Evolutionary conservation across 2,888 invertebrate species (phyloP), one percentile per base, ranked within the genome.

Genomic region (Notodonta ziczac): DNA sequence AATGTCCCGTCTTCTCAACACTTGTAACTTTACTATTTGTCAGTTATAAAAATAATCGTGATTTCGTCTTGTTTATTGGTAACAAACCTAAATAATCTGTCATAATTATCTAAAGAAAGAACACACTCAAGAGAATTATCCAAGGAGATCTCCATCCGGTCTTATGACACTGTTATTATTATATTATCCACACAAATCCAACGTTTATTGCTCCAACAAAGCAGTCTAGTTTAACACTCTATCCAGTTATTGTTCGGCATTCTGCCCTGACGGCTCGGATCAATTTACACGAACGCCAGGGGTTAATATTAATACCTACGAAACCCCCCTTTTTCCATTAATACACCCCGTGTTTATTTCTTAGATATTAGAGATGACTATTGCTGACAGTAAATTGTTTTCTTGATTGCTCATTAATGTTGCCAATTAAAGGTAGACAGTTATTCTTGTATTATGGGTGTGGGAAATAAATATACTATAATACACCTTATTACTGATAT

Each of bases 321-420:
- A 65, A 58, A 58, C 61, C 63, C 67, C 69, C 69, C 76, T 76
- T 81, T 78, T 78, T 77, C 67, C 56, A 56, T 56, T 56, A 56
- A 56, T 74, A 68, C 72, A 70, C 74, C 79, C 59, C 32, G 54
- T 74, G 77, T 75, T 77, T 75, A 73, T n/a, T 75, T 73, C 70
- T 80, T n/a, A 56, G 16, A 56, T 24, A 66, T 65, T 69, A 65
- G 58, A 62, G 51, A 60, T 59, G 70, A 80, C 80, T 82, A 86
- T 84, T 82, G 74, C 73, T 74, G 61, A 55, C 67, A 74, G 83
- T 77, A 82, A 86, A 88, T 83, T 86, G 86, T 87, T 87, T 86
- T 84, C 77, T 77, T 82, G 83, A 89, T 88, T 84, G 84, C 85
- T 86, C 86, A 87, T 88, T 88, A 85, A 77, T 75, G 74, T 0